Evolutionary conservation across 2,797 vertebrate genomes (phyloP), one percentile per base, ranked within the genome.

Genomic region (Lutjanus campechanus): DNA sequence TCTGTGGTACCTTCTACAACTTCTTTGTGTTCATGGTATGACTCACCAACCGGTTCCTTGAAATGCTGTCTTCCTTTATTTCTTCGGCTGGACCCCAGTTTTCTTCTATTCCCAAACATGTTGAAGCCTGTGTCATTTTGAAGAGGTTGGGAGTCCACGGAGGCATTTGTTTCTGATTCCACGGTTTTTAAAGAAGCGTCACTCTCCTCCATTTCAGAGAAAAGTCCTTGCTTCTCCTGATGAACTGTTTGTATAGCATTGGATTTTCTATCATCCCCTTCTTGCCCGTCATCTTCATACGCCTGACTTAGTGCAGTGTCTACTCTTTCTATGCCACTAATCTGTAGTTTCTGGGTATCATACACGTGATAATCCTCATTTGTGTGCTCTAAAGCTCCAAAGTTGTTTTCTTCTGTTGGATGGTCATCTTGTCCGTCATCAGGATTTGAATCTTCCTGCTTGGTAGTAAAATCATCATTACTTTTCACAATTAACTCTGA

Each of bases 51-150:
- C 10, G 41, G 66, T 46, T 61, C 73, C 41, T 69, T 63, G 22
- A 4, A 55, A 36, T 61, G 51, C 36, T 46, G 67, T 46, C 47
- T 63, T 47, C 63, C 81, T 77, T 72, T 63, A n/a, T 46, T 65
- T 36, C 73, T 88, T 6, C 84, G 86, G 11, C 83, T 89, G 67
- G 92, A 92, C 40, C 69, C 77, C 49, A 79, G 19, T 73, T 79
- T 80, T 68, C 75, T 89, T 22, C 66, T 76, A 49, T 41, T 74
- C 16, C 53, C 19, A 55, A 43, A 1, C 0, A 44, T 4, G 51
- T 46, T 13, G 4, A 19, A 50, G 17, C 16, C 49, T 50, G 16
- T 50, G 16, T 50, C 17, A 7, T 50, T 50, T 50, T 16, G 46
- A 6, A 13, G 46, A 47, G 46, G 46, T 15, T 47, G 46, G 46